Evolutionary conservation across 2,113 vertebrate species (phyloP), one percentile per base, ranked within the genome.

Genomic region (Tragelaphus buxtoni): DNA sequence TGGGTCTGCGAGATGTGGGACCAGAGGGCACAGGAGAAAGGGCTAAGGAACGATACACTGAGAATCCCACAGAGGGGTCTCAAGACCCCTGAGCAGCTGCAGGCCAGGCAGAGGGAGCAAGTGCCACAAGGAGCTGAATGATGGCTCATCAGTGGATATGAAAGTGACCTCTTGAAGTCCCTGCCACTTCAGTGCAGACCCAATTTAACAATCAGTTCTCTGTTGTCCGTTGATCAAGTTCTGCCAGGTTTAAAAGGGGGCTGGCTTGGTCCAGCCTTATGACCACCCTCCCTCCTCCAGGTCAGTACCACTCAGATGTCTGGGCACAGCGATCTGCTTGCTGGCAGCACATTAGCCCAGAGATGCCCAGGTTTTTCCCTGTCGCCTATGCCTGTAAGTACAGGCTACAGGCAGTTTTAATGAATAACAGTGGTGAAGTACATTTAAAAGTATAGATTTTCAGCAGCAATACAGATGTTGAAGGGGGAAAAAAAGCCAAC

Each of bases 381-480:
- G 74, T 9, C 28, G 63, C 60, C 63, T 32, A 0, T 79, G 63
- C 82, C 16, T 63, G 1, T 39, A 49, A 74, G 65, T 61, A 65
- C 35, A 84, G 88, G 32, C 60, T 28, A 14, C 49, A 39, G 17
- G 76, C 60, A 45, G 88, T 80, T 92, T 96, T 96, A 90, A 96
- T 84, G 92, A 97, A 49, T 95, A 88, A 85, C 88, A 84, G 49
- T 60, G 76, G 55, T 22, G 56, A 86, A 91, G 87, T 55, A 79
- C 81, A 91, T 93, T 98, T 96, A 96, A 96, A 96, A 91, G 72
- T 79, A 96, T 82, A 65, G 97, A 95, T 97, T 97, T 98, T 91
- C 92, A 93, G 87, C 24, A 91, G 72, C 35, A 69, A 11, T 56
- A 92, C 35, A 96, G 90, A 92, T 87, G 76, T 28, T 39, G 58